Base-by-base conservation (phyloP, 1,140 invertebrate genomes). In the Drosophila navojoa region DNA sequence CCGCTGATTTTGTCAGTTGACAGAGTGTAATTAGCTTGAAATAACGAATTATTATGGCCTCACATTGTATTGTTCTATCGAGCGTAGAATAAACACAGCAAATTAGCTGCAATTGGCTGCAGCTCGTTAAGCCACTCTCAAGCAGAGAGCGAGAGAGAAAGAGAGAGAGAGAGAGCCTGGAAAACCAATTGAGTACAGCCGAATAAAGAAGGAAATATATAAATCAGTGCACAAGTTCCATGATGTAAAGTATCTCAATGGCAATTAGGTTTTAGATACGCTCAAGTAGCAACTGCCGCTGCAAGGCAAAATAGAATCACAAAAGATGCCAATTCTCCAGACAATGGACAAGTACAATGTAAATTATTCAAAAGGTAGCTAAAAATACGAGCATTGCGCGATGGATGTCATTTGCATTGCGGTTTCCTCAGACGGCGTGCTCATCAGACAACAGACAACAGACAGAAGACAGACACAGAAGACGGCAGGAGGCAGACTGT, bases 281-380 rank as follows among this genome's bases (percentile, higher is more conserved):
- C 70, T 32, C 44, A 49, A 71, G 60, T 58, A 19, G 32, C n/a
- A 47, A 35, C 52, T 35, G 47, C 38, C 19, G 47, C 38, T 40
- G 52, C 61, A 62, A 62, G 13, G 25, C 58, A 38, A 49, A 73
- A 70, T 69, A 53, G 44, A 68, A 62, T 73, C 52, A 55, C 73
- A 76, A 71, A 57, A 64, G 62, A 71, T 71, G 69, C 79, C 72
- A 82, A 79, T 71, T 87, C 82, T 73, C 62, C 60, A 87, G 84
- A 87, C 82, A 89, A 87, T 81, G 59, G 59, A 69, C 62, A 50
- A 82, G 63, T 55, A 73, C 71, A 86, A 82, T 87, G 76, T 87
- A 87, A 87, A 86, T 86, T 87, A 86, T 86, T 87, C 72, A 86
- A 87, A 86, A 87, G 82, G 82, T 86, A 86, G 79, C 84, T 60